Base-by-base conservation (phyloP, 2,113 vertebrate genomes). In the Nestor notabilis region DNA sequence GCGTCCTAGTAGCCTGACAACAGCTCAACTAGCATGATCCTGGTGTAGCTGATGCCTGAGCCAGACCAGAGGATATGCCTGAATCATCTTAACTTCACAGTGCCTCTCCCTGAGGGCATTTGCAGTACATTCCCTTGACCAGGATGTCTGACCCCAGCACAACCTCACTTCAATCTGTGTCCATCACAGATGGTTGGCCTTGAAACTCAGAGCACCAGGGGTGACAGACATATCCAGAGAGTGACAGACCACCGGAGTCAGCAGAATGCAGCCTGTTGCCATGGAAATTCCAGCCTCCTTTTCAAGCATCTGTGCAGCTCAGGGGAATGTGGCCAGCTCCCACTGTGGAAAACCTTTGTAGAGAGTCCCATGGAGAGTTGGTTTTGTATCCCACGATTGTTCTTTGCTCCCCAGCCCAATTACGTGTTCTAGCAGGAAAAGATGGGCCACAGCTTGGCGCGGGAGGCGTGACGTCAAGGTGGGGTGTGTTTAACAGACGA, bases 221-320 rank as follows among this genome's bases (percentile, higher is more conserved):
- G 86, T 58, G 50, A 96, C 80, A 94, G 92, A 92, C 58, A 64
- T 63, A 81, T 78, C 80, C 41, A 27, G 75, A 96, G 85, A 96
- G 91, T 23, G 84, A 65, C 90, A 89, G 95, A 68, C 83, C 79
- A 31, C 37, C 60, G 16, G 61, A 96, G 90, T 93, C 75, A 87
- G 91, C 95, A 96, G 90, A 96, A 98, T 27, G 89, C 65, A 89
- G 86, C 78, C 95, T 31, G 96, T 97, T 98, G 96, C 95, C 95
- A 96, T 97, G 96, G 97, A 96, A 97, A 97, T 94, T 66, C 69
- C 72, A 95, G 90, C 79, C 87, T 53, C 92, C 60, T 69, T 95
- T 90, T 60, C 76, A 87, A 92, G 94, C 81, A 91, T 85, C 95
- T 85, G 75, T 87, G 92, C 64, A 53, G 83, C 75, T 94, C 66